These are phyloP conservation scores for Neosilurus hyrtlii DNA, from an alignment of 2,797 vertebrate species.

Conservation along the genomic window DNA sequence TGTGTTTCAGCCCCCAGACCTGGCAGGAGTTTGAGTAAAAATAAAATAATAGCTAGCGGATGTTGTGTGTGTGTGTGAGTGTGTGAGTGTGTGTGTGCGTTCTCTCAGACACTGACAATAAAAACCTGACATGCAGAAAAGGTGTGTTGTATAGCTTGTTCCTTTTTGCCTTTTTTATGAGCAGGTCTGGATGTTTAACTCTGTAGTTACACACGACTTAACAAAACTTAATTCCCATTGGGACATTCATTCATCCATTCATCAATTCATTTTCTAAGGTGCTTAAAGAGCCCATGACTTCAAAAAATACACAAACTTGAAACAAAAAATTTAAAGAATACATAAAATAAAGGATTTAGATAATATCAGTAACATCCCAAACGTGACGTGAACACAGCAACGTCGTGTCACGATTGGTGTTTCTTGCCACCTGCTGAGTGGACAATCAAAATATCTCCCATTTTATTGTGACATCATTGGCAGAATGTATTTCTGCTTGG, in stretches of 20 bases:
- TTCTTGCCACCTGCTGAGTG: too few relatives aligned
- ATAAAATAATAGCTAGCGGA: constrained; percentile 7
- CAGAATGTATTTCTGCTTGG: too few relatives aligned
- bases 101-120: constrained; percentile 26
- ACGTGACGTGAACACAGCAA: too few relatives aligned
- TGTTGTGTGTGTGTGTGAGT: constrained; percentile 6
- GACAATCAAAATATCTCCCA: too few relatives aligned
- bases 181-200: constrained; percentile 7
- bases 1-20: constrained; percentile 23
- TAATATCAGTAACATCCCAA: too few relatives aligned
- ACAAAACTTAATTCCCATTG: neutral
- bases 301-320: too few relatives aligned
- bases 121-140: constrained; percentile 22
- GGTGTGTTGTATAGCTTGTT: constrained; percentile 20
- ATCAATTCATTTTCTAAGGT: too few relatives aligned
- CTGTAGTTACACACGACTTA: neutral
- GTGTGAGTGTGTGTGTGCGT: neutral
- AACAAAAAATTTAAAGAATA: too few relatives aligned
- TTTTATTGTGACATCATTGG: too few relatives aligned
- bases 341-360: too few relatives aligned
- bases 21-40: constrained; percentile 23
- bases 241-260: accelerated
- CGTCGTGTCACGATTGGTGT: too few relatives aligned
- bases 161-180: constrained; percentile 7
- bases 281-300: too few relatives aligned